Percentiles rank a stretch among this genome's conserved stretches.
Evolutionary conservation across 2,888 invertebrate genomes (phyloP).

Genomic region (Drosophila meridionalis): DNA sequence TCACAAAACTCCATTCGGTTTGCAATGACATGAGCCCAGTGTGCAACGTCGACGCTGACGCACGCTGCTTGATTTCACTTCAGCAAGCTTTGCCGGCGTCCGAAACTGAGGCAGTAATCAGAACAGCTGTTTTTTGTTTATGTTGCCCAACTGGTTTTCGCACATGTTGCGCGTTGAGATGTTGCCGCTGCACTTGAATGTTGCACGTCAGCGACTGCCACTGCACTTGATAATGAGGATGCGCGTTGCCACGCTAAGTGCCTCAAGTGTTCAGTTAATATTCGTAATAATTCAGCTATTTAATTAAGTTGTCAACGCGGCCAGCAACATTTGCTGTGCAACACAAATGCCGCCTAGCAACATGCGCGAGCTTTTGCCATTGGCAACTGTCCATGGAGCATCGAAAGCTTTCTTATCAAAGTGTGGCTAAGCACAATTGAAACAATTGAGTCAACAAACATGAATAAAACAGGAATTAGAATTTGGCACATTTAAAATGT

Average conservation of each 20-base stretch:
- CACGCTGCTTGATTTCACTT: conserved; percentile 72
- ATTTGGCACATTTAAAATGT: background rate
- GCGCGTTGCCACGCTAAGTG: conserved; percentile 16
- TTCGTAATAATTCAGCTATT: conserved; percentile 38
- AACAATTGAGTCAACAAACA: conserved; percentile 3
- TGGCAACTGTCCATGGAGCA: conserved; percentile 21
- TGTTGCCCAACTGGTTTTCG: conserved; percentile 69
- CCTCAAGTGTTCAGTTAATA: conserved; percentile 64
- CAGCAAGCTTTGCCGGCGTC: conserved; percentile 74
- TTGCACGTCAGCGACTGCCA: conserved; percentile 33
- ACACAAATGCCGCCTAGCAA: conserved; percentile 28
- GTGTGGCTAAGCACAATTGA: background rate
- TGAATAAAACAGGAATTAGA: background rate
- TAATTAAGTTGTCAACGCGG: conserved; percentile 32
- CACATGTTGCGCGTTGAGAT: conserved; percentile 54
- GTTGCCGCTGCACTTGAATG: conserved; percentile 56
- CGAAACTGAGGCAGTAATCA: conserved; percentile 35
- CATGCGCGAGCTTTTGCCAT: conserved; percentile 56
- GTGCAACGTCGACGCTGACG: conserved; percentile 45
- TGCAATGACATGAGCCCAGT: conserved; percentile 15
- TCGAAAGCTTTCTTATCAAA: conserved; percentile 69
- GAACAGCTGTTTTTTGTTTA: conserved; percentile 81
- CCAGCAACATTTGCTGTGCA: conserved; percentile 25
- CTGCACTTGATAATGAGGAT: conserved; percentile 40
- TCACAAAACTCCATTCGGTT: background rate